phyloP scores from a whole-genome alignment of 2,797 vertebrate genomes.

The Notamacropus eugenii region DNA sequence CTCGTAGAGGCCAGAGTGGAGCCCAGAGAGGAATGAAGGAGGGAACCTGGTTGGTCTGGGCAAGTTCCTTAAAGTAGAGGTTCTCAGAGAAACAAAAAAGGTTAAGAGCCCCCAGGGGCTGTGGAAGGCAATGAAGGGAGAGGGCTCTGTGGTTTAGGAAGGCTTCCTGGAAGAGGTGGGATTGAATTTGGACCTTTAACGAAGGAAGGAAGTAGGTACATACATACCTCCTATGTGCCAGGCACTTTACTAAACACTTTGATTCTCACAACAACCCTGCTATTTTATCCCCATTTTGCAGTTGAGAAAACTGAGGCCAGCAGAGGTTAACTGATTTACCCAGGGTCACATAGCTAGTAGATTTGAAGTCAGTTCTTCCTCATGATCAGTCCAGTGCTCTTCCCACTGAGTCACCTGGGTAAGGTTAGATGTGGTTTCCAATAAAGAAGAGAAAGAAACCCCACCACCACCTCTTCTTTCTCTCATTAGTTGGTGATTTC shows the following conservation, averaged over 20 bases:
- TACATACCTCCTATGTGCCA: background rate
- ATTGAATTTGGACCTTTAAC: background rate
- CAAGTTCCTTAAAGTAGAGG: background rate
- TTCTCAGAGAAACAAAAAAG: background rate
- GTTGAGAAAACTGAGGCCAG: background rate
- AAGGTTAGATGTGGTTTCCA: background rate
- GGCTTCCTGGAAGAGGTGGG: background rate
- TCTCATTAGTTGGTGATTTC: slow-evolving; percentile 21
- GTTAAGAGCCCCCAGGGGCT: background rate
- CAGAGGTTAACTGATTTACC: background rate
- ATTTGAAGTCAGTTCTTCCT: background rate
- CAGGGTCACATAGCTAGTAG: background rate
- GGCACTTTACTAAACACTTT: background rate
- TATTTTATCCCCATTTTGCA: background rate
- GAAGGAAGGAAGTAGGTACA: background rate
- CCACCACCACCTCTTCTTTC: background rate
- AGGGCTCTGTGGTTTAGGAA: background rate
- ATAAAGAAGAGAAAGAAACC: background rate
- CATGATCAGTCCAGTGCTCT: no score
- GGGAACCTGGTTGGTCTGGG: background rate
- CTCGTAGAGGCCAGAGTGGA: background rate
- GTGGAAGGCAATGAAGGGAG: background rate
- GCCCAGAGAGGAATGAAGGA: background rate
- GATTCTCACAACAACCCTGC: background rate
- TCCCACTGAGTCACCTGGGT: background rate